Evolutionary conservation across 1,140 invertebrate species (phyloP).

Genomic region (Rhynchophorus ferrugineus): DNA sequence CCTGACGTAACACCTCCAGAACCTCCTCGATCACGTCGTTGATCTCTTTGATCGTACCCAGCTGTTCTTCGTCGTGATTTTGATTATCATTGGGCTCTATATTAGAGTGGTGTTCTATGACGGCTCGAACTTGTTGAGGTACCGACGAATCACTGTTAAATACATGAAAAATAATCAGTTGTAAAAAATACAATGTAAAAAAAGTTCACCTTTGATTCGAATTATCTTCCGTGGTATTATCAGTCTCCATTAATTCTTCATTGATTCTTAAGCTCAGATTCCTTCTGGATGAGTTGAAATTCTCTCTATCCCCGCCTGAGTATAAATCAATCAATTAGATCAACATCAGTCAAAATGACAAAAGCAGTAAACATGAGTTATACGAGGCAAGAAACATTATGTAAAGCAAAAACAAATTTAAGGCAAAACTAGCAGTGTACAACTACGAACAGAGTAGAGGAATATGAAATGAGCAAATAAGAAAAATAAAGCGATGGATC

Average conservation of each 20-base stretch:
- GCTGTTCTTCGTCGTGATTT: conserved; percentile 6
- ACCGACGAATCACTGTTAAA: not conserved
- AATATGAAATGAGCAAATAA: too few species aligned
- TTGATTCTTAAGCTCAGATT: not conserved
- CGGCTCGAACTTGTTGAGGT: conserved; percentile 14
- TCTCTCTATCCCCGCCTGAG: conserved; percentile 1
- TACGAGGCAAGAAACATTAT: too few species aligned
- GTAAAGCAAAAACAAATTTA: too few species aligned
- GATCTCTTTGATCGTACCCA: conserved; percentile 12
- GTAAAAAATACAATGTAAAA: not conserved
- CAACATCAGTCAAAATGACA: too few species aligned
- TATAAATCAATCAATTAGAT: not conserved
- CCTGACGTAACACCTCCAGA: conserved; percentile 9
- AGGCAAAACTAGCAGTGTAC: too few species aligned
- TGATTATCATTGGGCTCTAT: too few species aligned
- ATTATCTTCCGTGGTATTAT: conserved; percentile 1
- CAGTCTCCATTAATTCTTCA: conserved; percentile 1
- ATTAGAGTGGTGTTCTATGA: conserved; percentile 19
- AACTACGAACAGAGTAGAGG: too few species aligned
- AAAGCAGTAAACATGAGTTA: too few species aligned
- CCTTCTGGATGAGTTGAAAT: not conserved
- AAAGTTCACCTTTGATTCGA: conserved; percentile 1
- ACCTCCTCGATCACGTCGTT: conserved; percentile 10
- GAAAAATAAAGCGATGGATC: too few species aligned
- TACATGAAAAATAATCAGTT: not conserved